These are phyloP conservation scores for Casuarius casuarius DNA, from an alignment of 2,113 vertebrate genomes.

Conservation along the genomic window DNA sequence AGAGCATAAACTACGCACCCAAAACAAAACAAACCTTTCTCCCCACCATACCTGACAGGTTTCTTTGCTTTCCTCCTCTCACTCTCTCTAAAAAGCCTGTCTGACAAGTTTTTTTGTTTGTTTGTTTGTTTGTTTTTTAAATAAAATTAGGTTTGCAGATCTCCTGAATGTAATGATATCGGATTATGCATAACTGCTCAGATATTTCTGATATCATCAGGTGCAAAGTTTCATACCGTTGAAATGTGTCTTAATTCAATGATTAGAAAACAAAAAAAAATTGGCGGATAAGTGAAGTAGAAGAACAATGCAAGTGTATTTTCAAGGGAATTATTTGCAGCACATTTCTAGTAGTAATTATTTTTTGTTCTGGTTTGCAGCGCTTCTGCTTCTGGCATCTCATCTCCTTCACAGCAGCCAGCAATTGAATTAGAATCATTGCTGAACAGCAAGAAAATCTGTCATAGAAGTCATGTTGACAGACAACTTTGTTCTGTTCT, in stretches of 20 bases:
- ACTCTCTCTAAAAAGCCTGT: not conserved
- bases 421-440: conserved; percentile 73
- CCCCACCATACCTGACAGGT: not conserved
- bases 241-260: conserved; percentile 4
- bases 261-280: conserved; percentile 56
- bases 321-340: conserved; percentile 64
- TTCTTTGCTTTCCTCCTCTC: not conserved
- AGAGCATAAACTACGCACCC: not conserved
- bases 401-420: conserved; percentile 76
- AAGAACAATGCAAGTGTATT: conserved; percentile 42
- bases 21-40: not conserved
- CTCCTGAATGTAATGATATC: conserved; percentile 1
- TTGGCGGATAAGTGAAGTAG: conserved; percentile 7
- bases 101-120: too few relatives aligned
- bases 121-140: too few relatives aligned
- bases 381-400: conserved; percentile 72
- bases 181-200: not conserved
- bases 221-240: not conserved
- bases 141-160: conserved; percentile 35
- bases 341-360: conserved; percentile 71
- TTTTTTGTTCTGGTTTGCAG: conserved; percentile 72
- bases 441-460: conserved; percentile 72
- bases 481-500: conserved; percentile 66
- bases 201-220: not conserved
- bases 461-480: conserved; percentile 67